Conservation (phyloP, 2,888 invertebrate species). For the Pasiphila rectangulata region DNA sequence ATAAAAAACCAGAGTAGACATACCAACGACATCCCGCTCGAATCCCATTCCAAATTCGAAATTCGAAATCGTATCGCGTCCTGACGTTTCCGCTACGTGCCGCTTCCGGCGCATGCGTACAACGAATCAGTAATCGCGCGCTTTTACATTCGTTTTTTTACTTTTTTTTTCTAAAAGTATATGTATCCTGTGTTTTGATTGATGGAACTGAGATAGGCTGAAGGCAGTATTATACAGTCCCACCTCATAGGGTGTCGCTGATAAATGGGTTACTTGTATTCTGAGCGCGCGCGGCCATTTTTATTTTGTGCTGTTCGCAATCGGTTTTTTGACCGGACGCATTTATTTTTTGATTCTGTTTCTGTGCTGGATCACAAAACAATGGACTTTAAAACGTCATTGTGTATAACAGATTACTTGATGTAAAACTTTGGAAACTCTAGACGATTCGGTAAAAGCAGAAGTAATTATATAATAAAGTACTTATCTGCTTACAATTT, state of each 20-base stretch:
- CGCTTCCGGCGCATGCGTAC: constrained; percentile 69
- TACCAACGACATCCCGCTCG: constrained; percentile 58
- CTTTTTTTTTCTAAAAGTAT: constrained; percentile 51
- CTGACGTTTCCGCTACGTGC: constrained; percentile 78
- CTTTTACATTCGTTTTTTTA: constrained; percentile 53
- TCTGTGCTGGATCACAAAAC: constrained; percentile 36
- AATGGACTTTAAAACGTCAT: background rate
- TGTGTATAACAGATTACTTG: no score
- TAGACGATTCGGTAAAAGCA: no score
- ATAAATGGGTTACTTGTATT: constrained; percentile 67
- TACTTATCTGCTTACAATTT: no score
- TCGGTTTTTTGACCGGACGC: constrained; percentile 47
- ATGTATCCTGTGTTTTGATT: constrained; percentile 77
- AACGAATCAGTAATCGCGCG: constrained; percentile 71
- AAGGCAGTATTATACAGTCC: constrained; percentile 55
- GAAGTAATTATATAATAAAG: no score
- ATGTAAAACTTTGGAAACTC: no score
- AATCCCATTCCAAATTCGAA: constrained; percentile 65
- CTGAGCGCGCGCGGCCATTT: constrained; percentile 49
- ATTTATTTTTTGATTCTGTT: constrained; percentile 28
- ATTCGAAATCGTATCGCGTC: constrained; percentile 80
- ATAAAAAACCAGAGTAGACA: constrained; percentile 55
- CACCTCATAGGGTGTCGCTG: constrained; percentile 54
- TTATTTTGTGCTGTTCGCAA: constrained; percentile 51
- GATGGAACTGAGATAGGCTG: constrained; percentile 66